These are phyloP conservation scores for Lacerta bilineata DNA, from an alignment of 2,797 vertebrate species.

Conservation along the genomic window DNA sequence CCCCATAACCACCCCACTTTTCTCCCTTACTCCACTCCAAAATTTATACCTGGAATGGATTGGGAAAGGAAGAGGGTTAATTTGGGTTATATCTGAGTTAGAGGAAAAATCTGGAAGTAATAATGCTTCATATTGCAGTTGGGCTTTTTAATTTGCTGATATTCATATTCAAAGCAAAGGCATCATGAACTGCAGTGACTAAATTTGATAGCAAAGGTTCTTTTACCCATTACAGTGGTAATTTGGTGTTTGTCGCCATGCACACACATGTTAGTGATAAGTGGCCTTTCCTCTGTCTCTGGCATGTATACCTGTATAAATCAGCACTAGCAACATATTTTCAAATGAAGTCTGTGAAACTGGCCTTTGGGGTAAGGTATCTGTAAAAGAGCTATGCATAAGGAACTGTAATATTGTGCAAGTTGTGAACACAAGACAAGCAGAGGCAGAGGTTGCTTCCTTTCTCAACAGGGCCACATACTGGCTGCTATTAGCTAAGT, in stretches of 20 bases:
- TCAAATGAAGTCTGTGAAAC: background rate
- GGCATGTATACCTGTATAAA: background rate
- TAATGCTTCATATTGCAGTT: background rate
- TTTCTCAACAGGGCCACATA: background rate
- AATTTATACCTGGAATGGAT: too few relatives aligned
- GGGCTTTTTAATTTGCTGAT: background rate
- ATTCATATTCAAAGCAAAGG: background rate
- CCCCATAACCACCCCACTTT: too few relatives aligned
- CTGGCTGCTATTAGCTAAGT: background rate
- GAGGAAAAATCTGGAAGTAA: background rate
- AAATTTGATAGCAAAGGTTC: background rate
- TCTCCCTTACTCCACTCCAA: too few relatives aligned
- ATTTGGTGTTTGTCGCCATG: background rate
- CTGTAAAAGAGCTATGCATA: too few relatives aligned
- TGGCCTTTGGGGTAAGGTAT: background rate
- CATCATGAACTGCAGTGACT: background rate
- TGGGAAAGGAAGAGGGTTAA: too few relatives aligned
- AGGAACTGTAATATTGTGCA: too few relatives aligned
- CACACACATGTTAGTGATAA: background rate
- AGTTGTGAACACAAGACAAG: background rate
- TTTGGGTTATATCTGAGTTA: background rate
- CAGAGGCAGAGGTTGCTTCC: background rate
- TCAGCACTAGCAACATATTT: background rate
- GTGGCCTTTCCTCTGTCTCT: background rate
- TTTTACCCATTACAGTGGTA: background rate